A percentile compares a stretch with the other conserved stretches of the same genome.
Evolutionary conservation across 2,113 vertebrate species (phyloP).

Genomic region (Nesoenas mayeri): DNA sequence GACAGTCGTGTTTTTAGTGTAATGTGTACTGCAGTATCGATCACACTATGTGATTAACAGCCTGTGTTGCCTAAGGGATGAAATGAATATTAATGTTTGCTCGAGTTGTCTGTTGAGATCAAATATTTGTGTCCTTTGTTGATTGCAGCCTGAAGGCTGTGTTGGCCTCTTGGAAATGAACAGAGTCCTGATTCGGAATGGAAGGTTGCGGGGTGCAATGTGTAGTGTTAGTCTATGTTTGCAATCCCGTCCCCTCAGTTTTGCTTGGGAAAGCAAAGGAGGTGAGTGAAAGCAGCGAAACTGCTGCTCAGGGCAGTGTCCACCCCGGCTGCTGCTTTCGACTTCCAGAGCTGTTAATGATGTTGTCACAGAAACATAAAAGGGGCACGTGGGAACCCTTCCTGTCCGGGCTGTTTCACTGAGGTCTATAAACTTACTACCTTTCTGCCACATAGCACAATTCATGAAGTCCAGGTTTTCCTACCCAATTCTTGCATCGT

Average conservation of each 20-base stretch:
- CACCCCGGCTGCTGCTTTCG: not conserved
- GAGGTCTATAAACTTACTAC: rapidly evolving
- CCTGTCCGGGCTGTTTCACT: not conserved
- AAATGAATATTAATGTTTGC: not conserved
- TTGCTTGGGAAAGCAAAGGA: not conserved
- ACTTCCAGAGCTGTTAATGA: not conserved
- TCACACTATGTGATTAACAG: not conserved
- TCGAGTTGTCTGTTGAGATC: not conserved
- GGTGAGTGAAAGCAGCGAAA: not conserved
- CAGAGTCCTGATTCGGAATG: not conserved
- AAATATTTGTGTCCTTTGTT: not conserved
- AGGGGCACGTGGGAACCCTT: not conserved
- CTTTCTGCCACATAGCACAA: not conserved
- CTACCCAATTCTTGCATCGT: not conserved
- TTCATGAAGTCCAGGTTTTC: not conserved
- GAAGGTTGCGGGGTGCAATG: not conserved
- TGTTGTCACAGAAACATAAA: slow-evolving; percentile 34
- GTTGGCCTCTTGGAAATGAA: not conserved
- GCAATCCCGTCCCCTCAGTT: not conserved
- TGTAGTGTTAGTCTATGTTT: rapidly evolving
- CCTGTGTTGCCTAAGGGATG: not conserved
- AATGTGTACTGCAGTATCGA: not conserved
- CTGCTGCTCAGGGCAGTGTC: not conserved
- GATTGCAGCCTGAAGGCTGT: not conserved
- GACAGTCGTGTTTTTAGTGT: not conserved